Base-by-base conservation (phyloP, 1,140 invertebrate species). In the Saccostrea glomerata region DNA sequence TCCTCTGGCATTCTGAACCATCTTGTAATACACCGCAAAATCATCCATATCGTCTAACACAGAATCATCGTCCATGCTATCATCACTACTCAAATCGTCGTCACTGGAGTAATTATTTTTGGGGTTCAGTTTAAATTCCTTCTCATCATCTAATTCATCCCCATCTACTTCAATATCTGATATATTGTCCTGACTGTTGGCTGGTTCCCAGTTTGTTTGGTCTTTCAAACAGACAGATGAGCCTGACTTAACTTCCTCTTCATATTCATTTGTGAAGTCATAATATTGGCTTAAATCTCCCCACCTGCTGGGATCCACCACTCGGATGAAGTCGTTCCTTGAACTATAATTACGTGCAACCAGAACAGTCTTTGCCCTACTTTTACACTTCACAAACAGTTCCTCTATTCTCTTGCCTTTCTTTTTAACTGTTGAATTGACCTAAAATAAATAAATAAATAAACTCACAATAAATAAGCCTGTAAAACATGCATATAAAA, bases 301-400 rank as follows among this genome's bases (percentile, higher is more conserved):
- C 84, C 84, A 85, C 30, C 15, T 85, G 0, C 23, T n/a, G 30
- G 84, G 84, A 7, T 85, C 55, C 9, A 85, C 7, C 5, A 85
- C 56, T 58, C 55, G 20, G 13, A 85, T 56, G 47, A 85, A 85
- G 84, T 85, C 84, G 60, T 63, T 85, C 23, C 56, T 85, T 20
- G 84, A 58, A 30, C 13, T 58, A 85, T 7, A 63, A 20, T 55
- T 20, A 36, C 5, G 47, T 15, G 58, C 17, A 30, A 60, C 25
- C n/a, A 56, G 55, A 84, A 84, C 82, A 11, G 9, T 15, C 56
- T 30, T 58, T 85, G 55, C 84, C 23, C 55, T 54, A 56, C 17
- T 36, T 30, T 15, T 12, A 17, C 70, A 40, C 25, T 77, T 77
- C 25, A 77, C 25, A 36, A 77, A 56, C 82, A 55, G 7, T 15